phyloP scores from a whole-genome alignment of 2,113 vertebrate genomes.

The Mandrillus leucophaeus region DNA sequence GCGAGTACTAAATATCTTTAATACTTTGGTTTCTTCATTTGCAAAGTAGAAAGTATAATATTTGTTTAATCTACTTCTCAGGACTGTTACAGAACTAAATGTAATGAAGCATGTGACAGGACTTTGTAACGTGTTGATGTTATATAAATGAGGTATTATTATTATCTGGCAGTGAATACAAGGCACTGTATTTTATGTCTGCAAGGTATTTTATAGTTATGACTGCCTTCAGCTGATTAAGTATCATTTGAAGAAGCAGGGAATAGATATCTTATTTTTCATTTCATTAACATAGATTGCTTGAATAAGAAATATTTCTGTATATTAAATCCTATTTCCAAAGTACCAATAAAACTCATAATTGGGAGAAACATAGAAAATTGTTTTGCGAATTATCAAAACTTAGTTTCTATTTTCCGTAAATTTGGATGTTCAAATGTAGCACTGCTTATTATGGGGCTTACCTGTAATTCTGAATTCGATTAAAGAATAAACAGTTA shows the following conservation, averaged over 20 bases:
- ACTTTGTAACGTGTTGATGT: conserved; percentile 40
- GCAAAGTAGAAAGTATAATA: conserved; percentile 48
- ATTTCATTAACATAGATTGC: conserved; percentile 46
- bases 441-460: not conserved
- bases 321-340: conserved; percentile 55
- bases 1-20: conserved; percentile 38
- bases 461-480: conserved; percentile 20
- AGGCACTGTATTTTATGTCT: conserved; percentile 43
- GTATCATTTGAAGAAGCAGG: conserved; percentile 48
- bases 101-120: conserved; percentile 44
- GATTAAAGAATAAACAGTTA: not conserved
- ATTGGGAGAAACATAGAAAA: conserved; percentile 24
- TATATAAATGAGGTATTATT: conserved; percentile 59
- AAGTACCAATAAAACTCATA: conserved; percentile 16
- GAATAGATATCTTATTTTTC: conserved; percentile 41
- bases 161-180: conserved; percentile 61
- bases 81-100: conserved; percentile 6
- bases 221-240: conserved; percentile 51
- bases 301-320: conserved; percentile 53
- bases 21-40: conserved; percentile 53
- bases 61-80: conserved; percentile 57
- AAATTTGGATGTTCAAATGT: not conserved
- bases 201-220: conserved; percentile 52
- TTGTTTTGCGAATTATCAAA: conserved; percentile 23
- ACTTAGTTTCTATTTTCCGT: conserved; percentile 11